Conservation (phyloP, 1,140 invertebrate species). For the Drosophila miranda region DNA sequence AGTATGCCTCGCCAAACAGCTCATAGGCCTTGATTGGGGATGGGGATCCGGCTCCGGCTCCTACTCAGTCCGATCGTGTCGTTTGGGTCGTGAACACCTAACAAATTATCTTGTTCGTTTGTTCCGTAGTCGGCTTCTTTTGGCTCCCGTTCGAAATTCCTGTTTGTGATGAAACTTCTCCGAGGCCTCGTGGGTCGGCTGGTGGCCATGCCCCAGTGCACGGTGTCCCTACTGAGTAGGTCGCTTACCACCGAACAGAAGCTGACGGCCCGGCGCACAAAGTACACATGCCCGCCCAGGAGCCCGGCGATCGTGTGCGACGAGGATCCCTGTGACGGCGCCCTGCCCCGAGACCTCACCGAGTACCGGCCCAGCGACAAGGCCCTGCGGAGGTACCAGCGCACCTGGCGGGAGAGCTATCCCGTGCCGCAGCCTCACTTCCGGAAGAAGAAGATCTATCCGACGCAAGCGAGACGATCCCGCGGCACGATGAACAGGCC, state of each 20-base stretch:
- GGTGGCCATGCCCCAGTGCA: not conserved
- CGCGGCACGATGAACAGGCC: not conserved
- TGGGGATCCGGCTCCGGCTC: too few relatives aligned
- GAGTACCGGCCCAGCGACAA: slow-evolving; percentile 39
- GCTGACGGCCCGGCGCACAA: not conserved
- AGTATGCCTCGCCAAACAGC: slow-evolving; percentile 5
- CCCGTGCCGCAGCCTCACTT: not conserved
- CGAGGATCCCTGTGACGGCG: slow-evolving; percentile 12
- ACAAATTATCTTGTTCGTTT: not conserved
- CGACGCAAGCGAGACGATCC: not conserved
- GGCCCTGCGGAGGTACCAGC: slow-evolving; percentile 20
- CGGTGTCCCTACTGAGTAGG: not conserved
- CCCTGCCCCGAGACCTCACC: slow-evolving; percentile 15
- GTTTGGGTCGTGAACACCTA: not conserved
- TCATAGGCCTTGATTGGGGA: not conserved
- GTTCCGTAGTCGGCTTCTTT: not conserved
- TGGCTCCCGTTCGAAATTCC: slow-evolving; percentile 15
- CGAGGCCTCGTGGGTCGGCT: not conserved
- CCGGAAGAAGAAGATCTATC: slow-evolving; percentile 2
- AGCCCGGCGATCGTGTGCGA: not conserved
- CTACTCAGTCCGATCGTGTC: not conserved
- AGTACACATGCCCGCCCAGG: not conserved
- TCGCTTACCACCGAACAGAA: not conserved
- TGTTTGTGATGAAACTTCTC: slow-evolving; percentile 2
- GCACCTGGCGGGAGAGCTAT: slow-evolving; percentile 34